A percentile compares a stretch with the other conserved stretches of the same genome.
Evolutionary conservation across 2,797 vertebrate species (phyloP).

Genomic region (Anguilla obscura): DNA sequence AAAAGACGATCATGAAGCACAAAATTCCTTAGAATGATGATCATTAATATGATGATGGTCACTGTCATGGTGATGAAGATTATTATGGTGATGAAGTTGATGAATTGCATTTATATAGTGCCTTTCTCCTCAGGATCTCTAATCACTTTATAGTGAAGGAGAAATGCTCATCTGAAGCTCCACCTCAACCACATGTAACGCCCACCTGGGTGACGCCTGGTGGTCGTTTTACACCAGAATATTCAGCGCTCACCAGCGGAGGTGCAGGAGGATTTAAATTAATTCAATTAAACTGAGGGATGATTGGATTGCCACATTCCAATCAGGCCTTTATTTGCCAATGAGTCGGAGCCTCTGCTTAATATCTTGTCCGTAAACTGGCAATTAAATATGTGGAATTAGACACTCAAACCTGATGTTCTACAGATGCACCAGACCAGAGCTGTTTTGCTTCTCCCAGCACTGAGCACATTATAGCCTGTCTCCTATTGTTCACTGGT

Average conservation of each 20-base stretch:
- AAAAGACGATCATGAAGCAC: too few species aligned
- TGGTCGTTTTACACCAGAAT: background rate
- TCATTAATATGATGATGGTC: background rate
- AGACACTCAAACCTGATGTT: background rate
- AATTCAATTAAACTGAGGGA: background rate
- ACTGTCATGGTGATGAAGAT: background rate
- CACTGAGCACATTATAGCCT: background rate
- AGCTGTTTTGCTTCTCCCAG: background rate
- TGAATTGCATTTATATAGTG: background rate
- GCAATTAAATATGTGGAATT: constrained; percentile 1
- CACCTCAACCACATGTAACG: background rate
- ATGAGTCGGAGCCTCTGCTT: background rate
- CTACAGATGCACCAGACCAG: background rate
- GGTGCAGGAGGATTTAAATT: background rate
- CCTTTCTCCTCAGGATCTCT: background rate
- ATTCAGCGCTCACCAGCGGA: background rate
- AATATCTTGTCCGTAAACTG: background rate
- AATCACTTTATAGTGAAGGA: background rate
- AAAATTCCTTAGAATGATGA: too few species aligned
- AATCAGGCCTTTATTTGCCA: background rate
- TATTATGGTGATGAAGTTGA: background rate
- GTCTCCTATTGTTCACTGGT: background rate
- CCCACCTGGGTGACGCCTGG: background rate
- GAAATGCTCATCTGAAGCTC: background rate
- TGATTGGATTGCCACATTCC: background rate